Conservation (phyloP, 2,888 invertebrate species). For the Rotaria sp. region DNA sequence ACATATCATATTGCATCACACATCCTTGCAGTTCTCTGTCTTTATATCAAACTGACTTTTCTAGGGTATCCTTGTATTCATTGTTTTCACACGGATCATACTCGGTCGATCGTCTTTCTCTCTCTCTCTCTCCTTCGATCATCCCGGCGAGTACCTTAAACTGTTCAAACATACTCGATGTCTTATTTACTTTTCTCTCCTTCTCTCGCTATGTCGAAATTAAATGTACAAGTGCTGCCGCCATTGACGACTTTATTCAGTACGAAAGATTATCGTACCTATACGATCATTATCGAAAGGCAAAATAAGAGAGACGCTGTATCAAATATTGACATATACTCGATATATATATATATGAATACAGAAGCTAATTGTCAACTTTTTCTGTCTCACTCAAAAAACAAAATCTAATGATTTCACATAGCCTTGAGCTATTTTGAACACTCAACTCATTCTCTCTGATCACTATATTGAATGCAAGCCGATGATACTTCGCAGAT, state of each 20-base stretch:
- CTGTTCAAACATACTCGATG: slow-evolving; percentile 6
- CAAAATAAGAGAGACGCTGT: background rate
- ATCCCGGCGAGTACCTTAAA: background rate
- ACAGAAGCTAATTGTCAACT: slow-evolving; percentile 6
- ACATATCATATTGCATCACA: background rate
- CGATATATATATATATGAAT: background rate
- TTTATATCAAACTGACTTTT: background rate
- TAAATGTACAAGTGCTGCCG: slow-evolving; percentile 6
- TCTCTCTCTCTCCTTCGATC: background rate
- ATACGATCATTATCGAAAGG: background rate
- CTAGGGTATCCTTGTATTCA: background rate
- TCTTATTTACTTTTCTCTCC: background rate
- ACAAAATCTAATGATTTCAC: background rate
- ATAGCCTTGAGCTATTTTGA: background rate
- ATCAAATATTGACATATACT: slow-evolving; percentile 6
- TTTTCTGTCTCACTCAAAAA: background rate
- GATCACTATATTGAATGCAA: background rate
- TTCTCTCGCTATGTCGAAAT: background rate
- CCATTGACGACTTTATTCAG: background rate
- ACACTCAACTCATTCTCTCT: background rate
- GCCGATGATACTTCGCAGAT: background rate
- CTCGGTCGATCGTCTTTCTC: background rate
- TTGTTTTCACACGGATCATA: slow-evolving; percentile 6
- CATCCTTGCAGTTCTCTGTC: background rate
- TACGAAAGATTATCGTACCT: background rate